These are phyloP conservation scores for Triops longicaudatus DNA, from an alignment of 1,140 invertebrate species.

Conservation along the genomic window DNA sequence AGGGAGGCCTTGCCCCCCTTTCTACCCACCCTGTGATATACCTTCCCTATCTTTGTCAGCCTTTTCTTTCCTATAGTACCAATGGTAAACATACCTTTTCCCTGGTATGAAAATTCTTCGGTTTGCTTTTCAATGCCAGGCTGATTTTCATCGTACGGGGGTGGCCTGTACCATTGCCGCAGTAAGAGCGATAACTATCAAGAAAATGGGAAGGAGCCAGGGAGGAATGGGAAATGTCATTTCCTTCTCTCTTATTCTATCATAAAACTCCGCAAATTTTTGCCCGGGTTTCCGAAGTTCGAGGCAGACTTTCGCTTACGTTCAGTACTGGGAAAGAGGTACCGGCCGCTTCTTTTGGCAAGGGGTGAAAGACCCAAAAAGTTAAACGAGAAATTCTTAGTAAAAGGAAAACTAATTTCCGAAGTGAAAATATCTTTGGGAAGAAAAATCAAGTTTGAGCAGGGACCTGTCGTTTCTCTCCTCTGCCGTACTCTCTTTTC, in stretches of 20 bases:
- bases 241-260: not conserved
- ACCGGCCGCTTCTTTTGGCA: not conserved
- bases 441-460: not conserved
- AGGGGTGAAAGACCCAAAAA: not conserved
- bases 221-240: not conserved
- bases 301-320: not conserved
- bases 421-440: constrained; percentile 6
- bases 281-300: not conserved
- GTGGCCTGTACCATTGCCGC: not conserved
- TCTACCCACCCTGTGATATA: not conserved
- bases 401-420: not conserved
- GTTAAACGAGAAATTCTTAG: not conserved
- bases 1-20: not conserved
- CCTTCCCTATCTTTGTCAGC: not conserved
- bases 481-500: not conserved
- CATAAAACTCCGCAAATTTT: not conserved
- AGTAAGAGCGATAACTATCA: not conserved
- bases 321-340: not conserved
- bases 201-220: not conserved
- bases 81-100: not conserved
- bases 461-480: not conserved
- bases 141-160: not conserved
- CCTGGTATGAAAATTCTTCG: not conserved
- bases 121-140: not conserved
- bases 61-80: not conserved